Conservation (phyloP, 2,797 vertebrate genomes). For the Linurgus olivaceus region DNA sequence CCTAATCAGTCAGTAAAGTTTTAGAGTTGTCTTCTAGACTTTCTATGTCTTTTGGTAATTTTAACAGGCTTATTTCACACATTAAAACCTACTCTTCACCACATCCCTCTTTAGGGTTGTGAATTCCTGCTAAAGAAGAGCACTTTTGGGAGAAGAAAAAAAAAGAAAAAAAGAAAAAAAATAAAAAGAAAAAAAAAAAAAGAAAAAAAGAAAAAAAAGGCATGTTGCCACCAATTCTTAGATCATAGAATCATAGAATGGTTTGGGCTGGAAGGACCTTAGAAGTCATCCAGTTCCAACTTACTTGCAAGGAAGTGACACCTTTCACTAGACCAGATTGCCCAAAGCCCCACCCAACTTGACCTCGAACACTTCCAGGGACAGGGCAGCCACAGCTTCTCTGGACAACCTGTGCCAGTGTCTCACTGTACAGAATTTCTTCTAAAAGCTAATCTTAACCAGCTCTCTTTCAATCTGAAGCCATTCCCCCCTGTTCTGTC, state of each 20-base stretch:
- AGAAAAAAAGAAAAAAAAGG: neutral
- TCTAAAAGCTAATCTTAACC: neutral
- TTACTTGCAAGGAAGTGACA: neutral
- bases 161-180: neutral
- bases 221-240: neutral
- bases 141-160: neutral
- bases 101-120: neutral
- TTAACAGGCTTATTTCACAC: neutral
- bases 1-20: neutral
- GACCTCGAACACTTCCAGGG: neutral
- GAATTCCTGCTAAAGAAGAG: neutral
- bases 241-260: neutral
- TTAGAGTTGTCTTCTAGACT: neutral
- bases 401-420: neutral
- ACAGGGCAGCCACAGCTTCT: neutral
- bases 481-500: neutral
- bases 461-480: neutral
- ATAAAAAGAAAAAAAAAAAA: neutral
- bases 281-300: neutral
- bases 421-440: neutral
- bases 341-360: neutral
- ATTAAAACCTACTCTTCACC: neutral
- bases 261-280: neutral
- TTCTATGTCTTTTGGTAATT: neutral
- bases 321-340: neutral